Conservation (phyloP, 2,113 vertebrate genomes). For the Saguinus imperator region DNA sequence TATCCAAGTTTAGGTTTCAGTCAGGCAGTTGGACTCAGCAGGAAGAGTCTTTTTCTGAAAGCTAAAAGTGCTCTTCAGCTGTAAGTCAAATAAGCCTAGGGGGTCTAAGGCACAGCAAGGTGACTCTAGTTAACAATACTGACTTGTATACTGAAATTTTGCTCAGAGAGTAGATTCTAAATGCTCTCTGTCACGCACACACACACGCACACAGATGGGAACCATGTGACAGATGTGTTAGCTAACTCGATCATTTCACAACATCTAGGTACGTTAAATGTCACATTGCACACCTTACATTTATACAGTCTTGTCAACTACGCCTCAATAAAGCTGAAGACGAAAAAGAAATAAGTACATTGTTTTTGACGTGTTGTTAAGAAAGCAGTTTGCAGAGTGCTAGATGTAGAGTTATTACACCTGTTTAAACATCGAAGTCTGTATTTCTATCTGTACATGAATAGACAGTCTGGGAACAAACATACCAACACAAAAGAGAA, state of each 20-base stretch:
- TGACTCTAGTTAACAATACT: not conserved
- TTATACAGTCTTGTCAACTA: not conserved
- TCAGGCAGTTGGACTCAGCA: not conserved
- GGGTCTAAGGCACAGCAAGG: not conserved
- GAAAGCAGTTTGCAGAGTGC: not conserved
- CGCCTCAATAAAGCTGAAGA: not conserved
- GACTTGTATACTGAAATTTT: not conserved
- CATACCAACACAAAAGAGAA: not conserved
- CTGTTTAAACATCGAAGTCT: not conserved
- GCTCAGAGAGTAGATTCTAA: not conserved
- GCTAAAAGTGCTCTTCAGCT: not conserved
- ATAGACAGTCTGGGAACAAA: not conserved
- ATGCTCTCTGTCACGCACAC: not conserved
- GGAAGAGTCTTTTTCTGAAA: not conserved
- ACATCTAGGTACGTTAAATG: not conserved
- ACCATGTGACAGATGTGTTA: not conserved
- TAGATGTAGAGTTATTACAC: not conserved
- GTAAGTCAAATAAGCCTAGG: not conserved
- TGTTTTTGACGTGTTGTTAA: not conserved
- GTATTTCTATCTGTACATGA: not conserved
- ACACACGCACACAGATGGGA: not conserved
- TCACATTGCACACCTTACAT: not conserved
- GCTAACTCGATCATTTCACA: not conserved
- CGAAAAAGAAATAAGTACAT: not conserved
- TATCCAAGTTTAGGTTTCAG: not conserved